Percentiles rank a stretch among this genome's conserved stretches.
Conservation (phyloP, 2,888 invertebrate species). For the Strigamia crassipes region DNA sequence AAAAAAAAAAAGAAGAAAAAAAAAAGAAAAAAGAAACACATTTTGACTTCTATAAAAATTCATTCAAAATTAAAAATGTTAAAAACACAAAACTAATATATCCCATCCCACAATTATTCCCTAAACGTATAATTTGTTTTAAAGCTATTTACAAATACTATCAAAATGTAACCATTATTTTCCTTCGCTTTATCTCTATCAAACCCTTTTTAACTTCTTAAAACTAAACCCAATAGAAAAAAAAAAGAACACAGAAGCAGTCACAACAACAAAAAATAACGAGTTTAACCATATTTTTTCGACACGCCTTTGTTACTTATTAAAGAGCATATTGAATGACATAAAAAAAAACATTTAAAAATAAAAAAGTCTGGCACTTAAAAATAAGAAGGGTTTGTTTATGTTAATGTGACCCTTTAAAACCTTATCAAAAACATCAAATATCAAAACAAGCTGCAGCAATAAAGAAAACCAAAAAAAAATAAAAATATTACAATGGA, state of each 20-base stretch:
- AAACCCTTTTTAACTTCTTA: neutral
- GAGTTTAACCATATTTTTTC: neutral
- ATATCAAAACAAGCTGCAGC: neutral
- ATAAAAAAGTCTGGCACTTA: neutral
- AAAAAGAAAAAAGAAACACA: neutral
- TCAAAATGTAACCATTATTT: conserved; percentile 1
- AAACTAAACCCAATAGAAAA: neutral
- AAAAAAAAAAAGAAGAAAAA: no score
- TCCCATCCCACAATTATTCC: conserved; percentile 6
- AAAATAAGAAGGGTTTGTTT: neutral
- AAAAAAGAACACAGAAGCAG: neutral
- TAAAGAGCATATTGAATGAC: neutral
- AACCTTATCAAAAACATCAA: neutral
- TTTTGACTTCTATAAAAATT: conserved; percentile 2
- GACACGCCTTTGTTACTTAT: neutral
- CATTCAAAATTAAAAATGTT: neutral
- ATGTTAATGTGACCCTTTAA: neutral
- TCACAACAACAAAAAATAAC: neutral
- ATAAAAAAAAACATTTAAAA: neutral
- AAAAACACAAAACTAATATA: neutral
- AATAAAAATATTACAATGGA: neutral
- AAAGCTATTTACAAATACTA: conserved; percentile 36
- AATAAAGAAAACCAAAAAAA: neutral
- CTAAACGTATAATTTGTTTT: conserved; percentile 20
- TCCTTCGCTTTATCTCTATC: neutral